Evolutionary conservation across 2,888 invertebrate genomes (phyloP), one percentile per base, ranked within the genome.

Genomic region (Euzophera pinguis): DNA sequence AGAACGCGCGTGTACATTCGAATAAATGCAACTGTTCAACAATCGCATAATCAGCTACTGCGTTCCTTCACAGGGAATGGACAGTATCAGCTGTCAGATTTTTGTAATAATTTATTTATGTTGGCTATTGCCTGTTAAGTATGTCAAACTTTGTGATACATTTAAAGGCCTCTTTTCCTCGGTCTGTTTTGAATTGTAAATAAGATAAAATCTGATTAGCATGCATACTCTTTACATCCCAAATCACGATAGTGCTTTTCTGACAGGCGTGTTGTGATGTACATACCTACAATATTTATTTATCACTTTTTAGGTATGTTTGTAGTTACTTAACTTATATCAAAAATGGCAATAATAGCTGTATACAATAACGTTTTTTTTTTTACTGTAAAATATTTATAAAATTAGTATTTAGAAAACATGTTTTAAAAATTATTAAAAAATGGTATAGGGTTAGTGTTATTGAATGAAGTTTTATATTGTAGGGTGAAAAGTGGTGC

Each of bases 291-390:
- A 66, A 3, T 75, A 76, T 75, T 77, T 80, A 80, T 79, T 79
- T 76, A 74, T 70, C 62, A 64, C 65, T 59, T 64, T 67, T 63
- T 65, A 63, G 58, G 70, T 65, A 50, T 63, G 56, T 68, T 64
- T 62, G 73, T 65, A 59, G 54, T 75, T 73, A 71, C 72, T 67
- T 62, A 71, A 75, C 62, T 64, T 71, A 70, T 77, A 79, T 75
- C 70, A 65, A 78, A 75, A 69, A 84, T 75, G 87, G 89, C 89
- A 90, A 90, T 90, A 90, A 89, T 85, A 84, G 81, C 71, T 72
- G 73, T 84, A 80, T 81, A 83, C 79, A 85, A 77, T 79, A 83
- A 80, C 71, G 61, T 63, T 64, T 71, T 72, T 45, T 22, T 41
- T 78, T 75, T 77, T 84, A 80, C 75, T 85, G 82, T 86, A 81